phyloP scores from a whole-genome alignment of 2,797 vertebrate genomes.

The Rallus crepitans region DNA sequence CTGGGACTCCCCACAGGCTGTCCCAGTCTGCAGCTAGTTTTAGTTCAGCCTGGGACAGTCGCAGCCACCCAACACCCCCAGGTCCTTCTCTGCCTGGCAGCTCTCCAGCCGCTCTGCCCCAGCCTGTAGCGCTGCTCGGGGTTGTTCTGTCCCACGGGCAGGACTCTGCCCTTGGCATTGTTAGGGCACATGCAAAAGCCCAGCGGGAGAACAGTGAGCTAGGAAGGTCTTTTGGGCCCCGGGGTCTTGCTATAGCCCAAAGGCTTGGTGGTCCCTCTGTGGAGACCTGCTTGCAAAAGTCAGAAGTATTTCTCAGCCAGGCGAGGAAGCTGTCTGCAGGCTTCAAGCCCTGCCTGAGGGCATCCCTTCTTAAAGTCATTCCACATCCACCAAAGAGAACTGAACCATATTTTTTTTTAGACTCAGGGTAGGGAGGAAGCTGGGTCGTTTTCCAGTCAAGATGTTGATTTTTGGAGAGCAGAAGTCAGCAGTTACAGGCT shows the following conservation, averaged over 20 bases:
- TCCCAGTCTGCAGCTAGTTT: background rate
- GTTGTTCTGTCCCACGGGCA: too few species aligned
- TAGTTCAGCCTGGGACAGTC: too few species aligned
- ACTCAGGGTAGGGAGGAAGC: background rate
- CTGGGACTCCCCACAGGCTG: background rate
- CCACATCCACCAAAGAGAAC: background rate
- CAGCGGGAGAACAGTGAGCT: background rate
- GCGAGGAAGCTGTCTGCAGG: background rate
- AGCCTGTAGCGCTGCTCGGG: too few species aligned
- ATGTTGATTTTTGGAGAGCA: background rate
- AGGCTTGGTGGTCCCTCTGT: background rate
- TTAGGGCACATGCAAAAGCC: background rate
- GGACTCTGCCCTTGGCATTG: too few species aligned
- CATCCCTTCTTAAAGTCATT: background rate
- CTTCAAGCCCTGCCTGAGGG: background rate
- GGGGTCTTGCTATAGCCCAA: background rate
- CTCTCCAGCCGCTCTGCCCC: too few species aligned
- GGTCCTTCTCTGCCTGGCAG: too few species aligned
- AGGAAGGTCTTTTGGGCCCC: background rate
- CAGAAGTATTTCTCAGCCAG: background rate
- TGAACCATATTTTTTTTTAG: background rate
- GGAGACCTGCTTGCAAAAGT: background rate
- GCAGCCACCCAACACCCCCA: too few species aligned
- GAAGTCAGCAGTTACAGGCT: background rate
- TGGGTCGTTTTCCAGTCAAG: background rate